phyloP scores from a whole-genome alignment of 2,797 vertebrate genomes.

The Lutjanus campechanus region DNA sequence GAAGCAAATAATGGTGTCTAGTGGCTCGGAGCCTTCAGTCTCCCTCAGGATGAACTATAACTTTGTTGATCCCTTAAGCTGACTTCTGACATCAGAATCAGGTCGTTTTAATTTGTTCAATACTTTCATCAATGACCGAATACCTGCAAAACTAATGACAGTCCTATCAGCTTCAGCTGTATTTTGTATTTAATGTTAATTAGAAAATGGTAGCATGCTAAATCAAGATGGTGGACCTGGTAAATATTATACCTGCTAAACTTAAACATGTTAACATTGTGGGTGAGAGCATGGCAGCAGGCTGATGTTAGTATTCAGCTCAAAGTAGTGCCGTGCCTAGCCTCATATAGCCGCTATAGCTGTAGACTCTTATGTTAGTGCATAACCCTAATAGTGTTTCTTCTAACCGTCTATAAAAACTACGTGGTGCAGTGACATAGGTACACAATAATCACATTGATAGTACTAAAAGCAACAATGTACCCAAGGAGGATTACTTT shows the following conservation, averaged over 20 bases:
- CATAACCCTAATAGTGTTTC: background rate
- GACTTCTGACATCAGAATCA: background rate
- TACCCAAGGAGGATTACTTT: constrained; percentile 20
- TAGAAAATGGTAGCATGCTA: background rate
- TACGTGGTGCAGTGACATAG: background rate
- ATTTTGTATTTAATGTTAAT: background rate
- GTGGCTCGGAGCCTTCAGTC: no score
- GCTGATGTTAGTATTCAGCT: background rate
- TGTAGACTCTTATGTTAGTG: background rate
- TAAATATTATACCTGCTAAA: background rate
- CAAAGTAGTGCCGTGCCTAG: no score
- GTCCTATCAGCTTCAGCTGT: background rate
- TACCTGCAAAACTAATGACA: background rate
- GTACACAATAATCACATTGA: background rate
- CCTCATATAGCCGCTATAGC: background rate
- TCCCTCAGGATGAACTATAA: no score
- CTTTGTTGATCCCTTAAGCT: no score
- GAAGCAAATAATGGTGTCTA: no score
- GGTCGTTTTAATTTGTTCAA: background rate
- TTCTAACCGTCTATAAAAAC: background rate
- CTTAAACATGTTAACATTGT: background rate
- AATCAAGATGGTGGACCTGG: background rate
- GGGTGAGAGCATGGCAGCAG: background rate
- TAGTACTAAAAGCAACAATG: constrained; percentile 4
- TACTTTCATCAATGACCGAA: background rate